Percentiles rank a stretch among this genome's conserved stretches.
phyloP scores from a whole-genome alignment of 2,888 invertebrate species.

The Mactromeris polynyma region DNA sequence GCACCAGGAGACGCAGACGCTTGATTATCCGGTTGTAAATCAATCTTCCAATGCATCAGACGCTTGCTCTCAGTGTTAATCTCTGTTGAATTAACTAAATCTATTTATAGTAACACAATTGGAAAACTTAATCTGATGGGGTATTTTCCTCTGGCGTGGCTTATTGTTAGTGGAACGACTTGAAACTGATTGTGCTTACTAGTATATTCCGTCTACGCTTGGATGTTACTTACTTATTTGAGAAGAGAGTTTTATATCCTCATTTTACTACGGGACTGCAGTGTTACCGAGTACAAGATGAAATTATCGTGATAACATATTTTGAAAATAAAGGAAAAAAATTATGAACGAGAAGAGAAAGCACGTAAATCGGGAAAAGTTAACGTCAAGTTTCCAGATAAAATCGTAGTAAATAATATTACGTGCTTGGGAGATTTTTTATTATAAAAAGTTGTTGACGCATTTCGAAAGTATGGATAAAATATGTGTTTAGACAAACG shows the following conservation, averaged over 20 bases:
- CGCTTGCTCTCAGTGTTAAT: conserved; percentile 6
- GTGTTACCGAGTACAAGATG: background rate
- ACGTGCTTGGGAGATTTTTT: background rate
- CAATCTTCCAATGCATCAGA: background rate
- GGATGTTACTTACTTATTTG: background rate
- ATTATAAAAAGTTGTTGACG: background rate
- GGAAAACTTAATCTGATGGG: conserved; percentile 46
- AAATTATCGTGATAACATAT: background rate
- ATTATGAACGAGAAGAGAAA: background rate
- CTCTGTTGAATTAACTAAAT: conserved; percentile 32
- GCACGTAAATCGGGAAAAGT: background rate
- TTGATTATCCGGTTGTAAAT: background rate
- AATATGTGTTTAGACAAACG: background rate
- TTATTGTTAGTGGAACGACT: background rate
- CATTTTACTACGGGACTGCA: background rate
- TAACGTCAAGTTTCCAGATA: background rate
- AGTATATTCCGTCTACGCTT: background rate
- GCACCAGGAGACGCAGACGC: conserved; percentile 7
- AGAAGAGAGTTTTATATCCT: background rate
- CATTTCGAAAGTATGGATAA: background rate
- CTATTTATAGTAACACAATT: conserved; percentile 57
- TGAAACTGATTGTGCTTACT: background rate
- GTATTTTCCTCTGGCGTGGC: background rate
- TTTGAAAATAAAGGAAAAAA: background rate
- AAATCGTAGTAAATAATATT: background rate